Evolutionary conservation across 2,888 invertebrate genomes (phyloP).

Genomic region (Pandemis corylana): DNA sequence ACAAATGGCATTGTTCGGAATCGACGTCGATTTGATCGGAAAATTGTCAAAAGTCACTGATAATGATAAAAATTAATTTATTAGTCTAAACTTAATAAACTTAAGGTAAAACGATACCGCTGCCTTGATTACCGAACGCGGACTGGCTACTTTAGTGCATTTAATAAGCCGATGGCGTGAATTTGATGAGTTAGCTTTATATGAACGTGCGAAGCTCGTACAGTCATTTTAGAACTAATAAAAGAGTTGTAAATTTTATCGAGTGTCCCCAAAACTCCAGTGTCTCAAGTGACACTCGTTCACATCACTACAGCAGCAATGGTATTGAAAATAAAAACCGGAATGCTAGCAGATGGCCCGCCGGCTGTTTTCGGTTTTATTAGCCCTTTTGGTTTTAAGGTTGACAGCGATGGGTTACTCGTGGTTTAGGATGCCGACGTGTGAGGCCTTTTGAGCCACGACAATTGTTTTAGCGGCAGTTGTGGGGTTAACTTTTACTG

Average conservation of each 20-base stretch:
- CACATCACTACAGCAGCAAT: conserved; percentile 33
- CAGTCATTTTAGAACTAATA: no score
- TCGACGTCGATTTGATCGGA: no score
- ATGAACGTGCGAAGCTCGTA: no score
- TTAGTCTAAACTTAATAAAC: no score
- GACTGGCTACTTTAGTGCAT: no score
- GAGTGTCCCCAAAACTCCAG: neutral
- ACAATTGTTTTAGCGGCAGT: conserved; percentile 31
- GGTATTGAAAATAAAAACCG: conserved; percentile 43
- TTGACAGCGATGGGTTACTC: conserved; percentile 35
- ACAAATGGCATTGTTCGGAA: no score
- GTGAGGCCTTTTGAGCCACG: conserved; percentile 17
- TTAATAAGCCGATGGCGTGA: no score
- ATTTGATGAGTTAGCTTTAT: no score
- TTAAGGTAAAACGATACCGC: no score
- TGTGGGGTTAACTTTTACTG: conserved; percentile 18
- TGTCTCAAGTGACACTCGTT: conserved; percentile 5
- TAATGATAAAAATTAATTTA: no score
- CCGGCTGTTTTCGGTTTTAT: conserved; percentile 55
- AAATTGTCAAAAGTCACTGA: no score
- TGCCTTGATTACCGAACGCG: no score
- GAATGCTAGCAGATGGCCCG: conserved; percentile 53
- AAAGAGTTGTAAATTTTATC: neutral
- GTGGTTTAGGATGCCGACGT: conserved; percentile 39
- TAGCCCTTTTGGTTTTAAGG: conserved; percentile 49